Percentiles rank a stretch among this genome's conserved stretches.
phyloP scores from a whole-genome alignment of 2,797 vertebrate species.

The Lutjanus campechanus region DNA sequence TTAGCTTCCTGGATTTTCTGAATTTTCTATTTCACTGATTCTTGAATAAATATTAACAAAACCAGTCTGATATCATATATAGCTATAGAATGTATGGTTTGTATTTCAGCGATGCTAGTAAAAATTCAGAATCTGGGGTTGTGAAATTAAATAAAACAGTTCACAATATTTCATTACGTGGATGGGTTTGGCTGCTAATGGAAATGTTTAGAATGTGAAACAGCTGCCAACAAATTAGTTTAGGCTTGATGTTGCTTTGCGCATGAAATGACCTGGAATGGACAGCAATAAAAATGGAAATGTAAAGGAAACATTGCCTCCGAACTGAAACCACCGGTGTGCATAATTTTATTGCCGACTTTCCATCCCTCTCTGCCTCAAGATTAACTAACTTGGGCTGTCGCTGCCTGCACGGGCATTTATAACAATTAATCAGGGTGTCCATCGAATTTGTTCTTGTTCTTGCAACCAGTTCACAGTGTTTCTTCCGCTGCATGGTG shows the following conservation, averaged over 20 bases:
- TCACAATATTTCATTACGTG: conserved; percentile 72
- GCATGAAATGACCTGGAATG: conserved; percentile 81
- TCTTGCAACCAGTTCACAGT: conserved; percentile 50
- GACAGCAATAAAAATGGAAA: conserved; percentile 87
- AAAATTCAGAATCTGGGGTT: conserved; percentile 15
- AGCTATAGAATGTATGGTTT: conserved; percentile 11
- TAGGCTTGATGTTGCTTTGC: conserved; percentile 74
- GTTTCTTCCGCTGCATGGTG: conserved; percentile 41
- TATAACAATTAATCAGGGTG: conserved; percentile 78
- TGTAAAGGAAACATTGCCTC: conserved; percentile 77
- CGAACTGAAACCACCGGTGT: conserved; percentile 68
- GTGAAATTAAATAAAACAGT: conserved; percentile 47
- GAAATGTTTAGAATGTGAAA: conserved; percentile 79
- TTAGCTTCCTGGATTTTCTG: background rate
- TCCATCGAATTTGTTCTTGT: conserved; percentile 63
- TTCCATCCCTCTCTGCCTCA: conserved; percentile 56
- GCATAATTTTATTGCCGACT: conserved; percentile 78
- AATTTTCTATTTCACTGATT: conserved; percentile 21
- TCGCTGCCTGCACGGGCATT: conserved; percentile 62
- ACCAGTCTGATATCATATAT: conserved; percentile 25
- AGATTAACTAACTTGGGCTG: conserved; percentile 74
- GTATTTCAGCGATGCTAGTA: conserved; percentile 50
- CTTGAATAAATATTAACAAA: conserved; percentile 14
- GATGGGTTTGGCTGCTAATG: conserved; percentile 68
- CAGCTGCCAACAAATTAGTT: conserved; percentile 78